Evolutionary conservation across 2,888 invertebrate species (phyloP).

Genomic region (Brenthis ino): DNA sequence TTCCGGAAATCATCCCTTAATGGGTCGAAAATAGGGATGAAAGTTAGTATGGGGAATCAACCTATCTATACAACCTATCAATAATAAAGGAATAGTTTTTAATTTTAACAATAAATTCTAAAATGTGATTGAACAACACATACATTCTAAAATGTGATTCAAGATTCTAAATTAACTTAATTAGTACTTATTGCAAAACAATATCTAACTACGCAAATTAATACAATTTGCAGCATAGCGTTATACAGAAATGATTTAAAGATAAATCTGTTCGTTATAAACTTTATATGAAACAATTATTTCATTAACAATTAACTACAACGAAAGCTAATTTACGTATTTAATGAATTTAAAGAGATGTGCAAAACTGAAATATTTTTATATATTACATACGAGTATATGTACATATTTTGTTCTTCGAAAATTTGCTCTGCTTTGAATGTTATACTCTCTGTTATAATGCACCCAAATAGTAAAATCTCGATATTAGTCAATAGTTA

Average conservation of each 20-base stretch:
- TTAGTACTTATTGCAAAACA: not conserved
- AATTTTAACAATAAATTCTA: not conserved
- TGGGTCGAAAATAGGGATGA: too few species aligned
- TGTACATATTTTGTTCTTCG: too few species aligned
- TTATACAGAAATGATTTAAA: not conserved
- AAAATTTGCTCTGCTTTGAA: too few species aligned
- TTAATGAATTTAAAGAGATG: not conserved
- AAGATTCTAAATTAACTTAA: not conserved
- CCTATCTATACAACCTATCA: too few species aligned
- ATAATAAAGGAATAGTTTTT: not conserved
- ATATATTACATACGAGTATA: too few species aligned
- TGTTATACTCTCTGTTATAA: too few species aligned
- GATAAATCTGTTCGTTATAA: not conserved
- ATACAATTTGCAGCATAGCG: not conserved
- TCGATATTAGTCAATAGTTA: too few species aligned
- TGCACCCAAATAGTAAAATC: too few species aligned
- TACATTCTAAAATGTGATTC: not conserved
- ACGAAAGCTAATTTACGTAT: not conserved
- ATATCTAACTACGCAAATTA: not conserved
- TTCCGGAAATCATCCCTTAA: too few species aligned
- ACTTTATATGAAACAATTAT: not conserved
- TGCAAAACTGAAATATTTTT: not conserved
- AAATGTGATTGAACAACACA: not conserved
- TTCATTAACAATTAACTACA: not conserved
- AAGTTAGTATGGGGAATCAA: too few species aligned